phyloP scores from a whole-genome alignment of 2,113 vertebrate species.

The Eubucco bourcierii region DNA sequence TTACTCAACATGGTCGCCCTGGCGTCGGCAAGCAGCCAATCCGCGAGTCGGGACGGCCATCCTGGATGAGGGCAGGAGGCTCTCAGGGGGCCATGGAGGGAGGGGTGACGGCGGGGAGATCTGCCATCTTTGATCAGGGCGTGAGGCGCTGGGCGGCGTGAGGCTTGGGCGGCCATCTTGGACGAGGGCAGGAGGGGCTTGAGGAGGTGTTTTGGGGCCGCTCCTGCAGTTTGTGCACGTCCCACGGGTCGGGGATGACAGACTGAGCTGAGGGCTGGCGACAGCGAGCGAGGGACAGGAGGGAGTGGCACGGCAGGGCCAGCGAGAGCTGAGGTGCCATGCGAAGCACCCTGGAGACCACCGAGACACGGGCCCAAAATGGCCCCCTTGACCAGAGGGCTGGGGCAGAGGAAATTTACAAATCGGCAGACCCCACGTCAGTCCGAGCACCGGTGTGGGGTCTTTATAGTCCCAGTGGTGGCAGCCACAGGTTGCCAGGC shows the following conservation, averaged over 20 bases:
- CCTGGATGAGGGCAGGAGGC: not conserved
- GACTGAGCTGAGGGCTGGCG: not conserved
- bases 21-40: not conserved
- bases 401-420: not conserved
- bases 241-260: not conserved
- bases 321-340: fast-evolving
- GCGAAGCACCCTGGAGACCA: fast-evolving
- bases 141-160: fast-evolving
- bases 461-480: fast-evolving
- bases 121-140: not conserved
- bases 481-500: fast-evolving
- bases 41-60: not conserved
- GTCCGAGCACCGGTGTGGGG: fast-evolving
- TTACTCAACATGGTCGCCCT: not conserved
- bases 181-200: not conserved
- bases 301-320: not conserved
- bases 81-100: fast-evolving
- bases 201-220: not conserved
- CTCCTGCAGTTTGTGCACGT: fast-evolving
- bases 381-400: fast-evolving
- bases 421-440: fast-evolving
- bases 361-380: not conserved
- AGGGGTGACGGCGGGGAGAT: fast-evolving
- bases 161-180: not conserved
- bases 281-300: not conserved